Evolutionary conservation across 2,113 vertebrate genomes (phyloP).

Genomic region (Alces alces): DNA sequence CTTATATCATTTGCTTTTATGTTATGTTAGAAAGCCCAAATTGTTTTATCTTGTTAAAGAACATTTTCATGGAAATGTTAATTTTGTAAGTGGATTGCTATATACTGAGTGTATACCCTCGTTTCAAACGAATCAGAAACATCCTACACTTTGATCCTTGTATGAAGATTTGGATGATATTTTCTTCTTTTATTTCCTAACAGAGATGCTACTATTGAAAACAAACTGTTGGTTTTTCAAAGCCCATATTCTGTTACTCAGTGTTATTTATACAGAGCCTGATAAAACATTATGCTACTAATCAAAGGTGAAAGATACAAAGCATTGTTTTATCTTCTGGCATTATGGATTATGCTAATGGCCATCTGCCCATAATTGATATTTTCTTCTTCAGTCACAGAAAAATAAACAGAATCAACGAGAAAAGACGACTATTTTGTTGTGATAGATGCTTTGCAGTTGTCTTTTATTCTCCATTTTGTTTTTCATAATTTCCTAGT

Average conservation of each 20-base stretch:
- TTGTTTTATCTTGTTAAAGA: conserved; percentile 32
- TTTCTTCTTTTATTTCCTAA: conserved; percentile 60
- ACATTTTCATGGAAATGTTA: conserved; percentile 59
- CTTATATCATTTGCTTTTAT: conserved; percentile 59
- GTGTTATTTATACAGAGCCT: conserved; percentile 71
- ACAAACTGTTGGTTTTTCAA: conserved; percentile 73
- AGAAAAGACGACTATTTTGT: conserved; percentile 70
- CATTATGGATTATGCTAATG: conserved; percentile 83
- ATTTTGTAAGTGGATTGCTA: conserved; percentile 49
- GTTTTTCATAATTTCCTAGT: conserved; percentile 65
- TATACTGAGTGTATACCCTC: conserved; percentile 43
- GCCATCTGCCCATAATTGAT: conserved; percentile 82
- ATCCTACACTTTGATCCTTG: conserved; percentile 36
- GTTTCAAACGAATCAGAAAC: conserved; percentile 45
- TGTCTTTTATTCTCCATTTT: conserved; percentile 71
- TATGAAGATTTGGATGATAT: conserved; percentile 58
- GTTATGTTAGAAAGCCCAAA: conserved; percentile 56
- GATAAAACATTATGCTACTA: conserved; percentile 81
- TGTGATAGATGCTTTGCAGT: conserved; percentile 72
- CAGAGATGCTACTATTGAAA: conserved; percentile 15
- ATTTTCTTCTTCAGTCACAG: conserved; percentile 75
- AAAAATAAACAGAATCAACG: conserved; percentile 71
- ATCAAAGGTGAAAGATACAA: conserved; percentile 81
- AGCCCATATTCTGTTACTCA: conserved; percentile 60
- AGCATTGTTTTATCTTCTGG: conserved; percentile 78